A percentile compares a stretch with the other conserved stretches of the same genome.
Conservation (phyloP, 2,113 vertebrate species). For the Gallinago media region DNA sequence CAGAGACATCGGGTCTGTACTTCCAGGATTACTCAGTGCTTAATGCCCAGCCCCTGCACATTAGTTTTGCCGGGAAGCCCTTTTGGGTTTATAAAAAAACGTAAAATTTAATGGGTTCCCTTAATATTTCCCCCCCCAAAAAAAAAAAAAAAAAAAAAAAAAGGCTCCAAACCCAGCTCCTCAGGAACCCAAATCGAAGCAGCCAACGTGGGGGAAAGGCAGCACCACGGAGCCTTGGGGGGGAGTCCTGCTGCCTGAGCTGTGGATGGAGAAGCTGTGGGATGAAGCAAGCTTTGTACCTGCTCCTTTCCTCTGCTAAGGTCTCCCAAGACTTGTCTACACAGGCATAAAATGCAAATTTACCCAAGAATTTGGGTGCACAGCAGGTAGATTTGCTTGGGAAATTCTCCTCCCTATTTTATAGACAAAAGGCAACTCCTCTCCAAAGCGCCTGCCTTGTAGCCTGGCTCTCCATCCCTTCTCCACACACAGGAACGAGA, state of each 20-base stretch:
- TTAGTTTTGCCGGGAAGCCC: slow-evolving; percentile 75
- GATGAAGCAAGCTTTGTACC: background rate
- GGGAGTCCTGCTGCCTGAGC: background rate
- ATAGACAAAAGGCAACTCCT: background rate
- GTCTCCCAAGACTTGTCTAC: background rate
- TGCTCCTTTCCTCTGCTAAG: background rate
- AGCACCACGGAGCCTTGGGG: background rate
- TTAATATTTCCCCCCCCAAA: no score
- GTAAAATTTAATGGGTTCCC: slow-evolving; percentile 68
- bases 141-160: background rate
- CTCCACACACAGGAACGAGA: background rate
- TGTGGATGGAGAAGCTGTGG: background rate
- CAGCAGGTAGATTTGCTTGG: background rate
- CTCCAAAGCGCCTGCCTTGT: fast-evolving
- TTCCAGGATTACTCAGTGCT: slow-evolving; percentile 78
- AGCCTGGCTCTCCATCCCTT: background rate
- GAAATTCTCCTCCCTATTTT: background rate
- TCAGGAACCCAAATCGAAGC: background rate
- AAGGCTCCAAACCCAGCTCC: background rate
- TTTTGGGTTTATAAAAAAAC: slow-evolving; percentile 80
- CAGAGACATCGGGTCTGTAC: slow-evolving; percentile 79
- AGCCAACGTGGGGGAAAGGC: background rate
- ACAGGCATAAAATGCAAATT: background rate
- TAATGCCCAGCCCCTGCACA: slow-evolving; percentile 68
- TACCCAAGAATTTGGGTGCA: background rate